These are phyloP conservation scores for Cryptosula pallasiana DNA, from an alignment of 2,888 invertebrate species.

Conservation along the genomic window DNA sequence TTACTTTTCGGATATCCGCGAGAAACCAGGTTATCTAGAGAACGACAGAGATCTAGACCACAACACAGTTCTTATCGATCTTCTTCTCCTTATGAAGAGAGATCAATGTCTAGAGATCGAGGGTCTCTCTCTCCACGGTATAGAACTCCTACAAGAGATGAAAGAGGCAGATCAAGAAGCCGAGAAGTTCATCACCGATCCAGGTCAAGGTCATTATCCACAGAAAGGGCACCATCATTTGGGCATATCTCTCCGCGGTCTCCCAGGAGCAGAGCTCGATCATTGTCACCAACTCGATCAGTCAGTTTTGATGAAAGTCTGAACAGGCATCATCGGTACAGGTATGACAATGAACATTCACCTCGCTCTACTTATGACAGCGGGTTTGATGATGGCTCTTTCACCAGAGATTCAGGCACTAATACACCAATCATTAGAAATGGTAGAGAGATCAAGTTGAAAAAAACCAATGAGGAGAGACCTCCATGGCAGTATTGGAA, in stretches of 20 bases:
- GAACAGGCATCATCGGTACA: slow-evolving; percentile 7
- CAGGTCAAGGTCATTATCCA: slow-evolving; percentile 13
- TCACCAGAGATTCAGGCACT: not conserved
- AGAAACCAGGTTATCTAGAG: slow-evolving; percentile 17
- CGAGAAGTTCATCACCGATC: not conserved
- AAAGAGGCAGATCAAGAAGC: not conserved
- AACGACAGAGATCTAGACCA: not conserved
- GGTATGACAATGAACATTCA: not conserved
- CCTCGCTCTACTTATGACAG: not conserved
- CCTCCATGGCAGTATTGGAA: slow-evolving; percentile 40
- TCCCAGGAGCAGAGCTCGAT: not conserved
- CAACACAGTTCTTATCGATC: not conserved
- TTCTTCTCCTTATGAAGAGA: not conserved
- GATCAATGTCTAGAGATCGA: not conserved
- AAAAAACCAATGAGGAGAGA: slow-evolving; percentile 7
- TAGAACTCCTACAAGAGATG: not conserved
- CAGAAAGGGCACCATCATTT: slow-evolving; percentile 12
- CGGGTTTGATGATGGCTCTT: not conserved
- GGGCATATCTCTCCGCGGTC: slow-evolving; percentile 16
- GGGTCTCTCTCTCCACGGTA: not conserved
- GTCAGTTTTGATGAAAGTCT: slow-evolving; percentile 12
- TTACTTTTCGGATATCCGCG: slow-evolving; percentile 2
- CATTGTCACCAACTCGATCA: not conserved
- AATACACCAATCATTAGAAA: slow-evolving; percentile 19
- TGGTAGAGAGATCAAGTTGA: not conserved